Percentiles rank a stretch among this genome's conserved stretches.
These are phyloP conservation scores for Zhuqinia jingwanae DNA, from an alignment of 2,888 invertebrate genomes.

Conservation along the genomic window DNA sequence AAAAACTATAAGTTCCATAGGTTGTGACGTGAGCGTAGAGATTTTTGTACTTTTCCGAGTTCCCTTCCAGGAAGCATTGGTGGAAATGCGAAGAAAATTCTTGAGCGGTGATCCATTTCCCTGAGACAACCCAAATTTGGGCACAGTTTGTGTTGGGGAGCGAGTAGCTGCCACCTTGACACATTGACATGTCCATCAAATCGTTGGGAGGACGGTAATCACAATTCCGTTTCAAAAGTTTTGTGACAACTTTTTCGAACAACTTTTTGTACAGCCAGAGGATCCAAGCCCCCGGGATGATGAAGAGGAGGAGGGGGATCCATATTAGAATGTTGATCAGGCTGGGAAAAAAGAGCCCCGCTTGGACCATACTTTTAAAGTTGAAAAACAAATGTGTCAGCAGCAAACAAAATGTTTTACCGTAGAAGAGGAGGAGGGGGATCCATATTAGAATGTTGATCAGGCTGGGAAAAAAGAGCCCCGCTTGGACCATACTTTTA, in stretches of 20 bases:
- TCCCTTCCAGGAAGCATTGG: conserved; percentile 59
- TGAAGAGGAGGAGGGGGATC: conserved; percentile 32
- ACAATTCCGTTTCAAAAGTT: conserved; percentile 26
- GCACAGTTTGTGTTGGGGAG: conserved; percentile 55
- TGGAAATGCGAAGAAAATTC: conserved; percentile 70
- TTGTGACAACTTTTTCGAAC: conserved; percentile 30
- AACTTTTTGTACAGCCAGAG: conserved; percentile 26
- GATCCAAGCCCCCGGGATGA: neutral
- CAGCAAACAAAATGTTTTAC: too few species aligned
- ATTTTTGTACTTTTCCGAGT: conserved; percentile 62
- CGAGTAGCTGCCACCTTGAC: conserved; percentile 45
- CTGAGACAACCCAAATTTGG: conserved; percentile 66
- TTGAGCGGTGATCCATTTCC: conserved; percentile 54
- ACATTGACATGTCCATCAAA: conserved; percentile 41
- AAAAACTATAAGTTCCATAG: conserved; percentile 57
- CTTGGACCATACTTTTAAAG: conserved; percentile 15
- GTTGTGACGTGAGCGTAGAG: conserved; percentile 64
- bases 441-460: conserved; percentile 46
- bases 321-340: conserved; percentile 35
- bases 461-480: neutral
- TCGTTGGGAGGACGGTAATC: conserved; percentile 28
- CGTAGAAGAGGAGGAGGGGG: conserved; percentile 26
- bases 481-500: conserved; percentile 8
- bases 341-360: neutral
- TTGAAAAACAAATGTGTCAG: too few species aligned